These are phyloP conservation scores for Melanotaenia nigrans DNA, from an alignment of 2,797 vertebrate species.

Conservation along the genomic window DNA sequence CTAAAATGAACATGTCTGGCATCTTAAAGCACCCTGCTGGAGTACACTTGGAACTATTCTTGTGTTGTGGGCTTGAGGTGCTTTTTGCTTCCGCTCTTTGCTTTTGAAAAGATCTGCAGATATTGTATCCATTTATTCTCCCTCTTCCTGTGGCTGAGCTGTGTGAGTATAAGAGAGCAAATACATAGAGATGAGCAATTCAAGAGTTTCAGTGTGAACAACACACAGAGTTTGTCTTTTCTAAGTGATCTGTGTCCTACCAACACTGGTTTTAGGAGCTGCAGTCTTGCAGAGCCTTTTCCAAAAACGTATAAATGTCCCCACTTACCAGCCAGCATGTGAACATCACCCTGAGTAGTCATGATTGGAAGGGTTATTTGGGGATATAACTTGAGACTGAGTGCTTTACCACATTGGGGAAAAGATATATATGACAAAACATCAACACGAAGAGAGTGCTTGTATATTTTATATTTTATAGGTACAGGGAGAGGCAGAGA, in stretches of 20 bases:
- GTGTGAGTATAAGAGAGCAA: constrained; percentile 1
- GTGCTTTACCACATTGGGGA: constrained; percentile 17
- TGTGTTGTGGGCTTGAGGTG: constrained; percentile 6
- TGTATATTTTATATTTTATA: constrained; percentile 47
- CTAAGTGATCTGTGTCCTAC: neutral
- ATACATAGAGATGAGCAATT: neutral
- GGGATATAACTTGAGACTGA: constrained; percentile 20
- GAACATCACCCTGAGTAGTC: constrained; percentile 14
- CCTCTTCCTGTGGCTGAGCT: neutral
- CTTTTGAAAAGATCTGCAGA: constrained; percentile 6
- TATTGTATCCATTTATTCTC: constrained; percentile 1
- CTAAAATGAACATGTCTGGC: constrained; percentile 1
- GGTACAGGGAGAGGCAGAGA: constrained; percentile 30
- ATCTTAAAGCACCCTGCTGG: constrained; percentile 6
- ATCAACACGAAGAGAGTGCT: neutral
- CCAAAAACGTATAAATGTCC: neutral
- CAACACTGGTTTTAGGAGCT: neutral
- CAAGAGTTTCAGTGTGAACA: neutral
- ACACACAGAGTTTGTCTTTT: neutral
- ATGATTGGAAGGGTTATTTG: constrained; percentile 6
- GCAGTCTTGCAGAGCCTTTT: neutral
- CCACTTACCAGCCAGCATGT: constrained; percentile 12
- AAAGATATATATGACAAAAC: neutral
- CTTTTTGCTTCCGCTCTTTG: neutral
- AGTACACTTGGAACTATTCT: neutral